A percentile compares a stretch with the other conserved stretches of the same genome.
phyloP scores from a whole-genome alignment of 2,888 invertebrate genomes.

The Eucera pruinosa region DNA sequence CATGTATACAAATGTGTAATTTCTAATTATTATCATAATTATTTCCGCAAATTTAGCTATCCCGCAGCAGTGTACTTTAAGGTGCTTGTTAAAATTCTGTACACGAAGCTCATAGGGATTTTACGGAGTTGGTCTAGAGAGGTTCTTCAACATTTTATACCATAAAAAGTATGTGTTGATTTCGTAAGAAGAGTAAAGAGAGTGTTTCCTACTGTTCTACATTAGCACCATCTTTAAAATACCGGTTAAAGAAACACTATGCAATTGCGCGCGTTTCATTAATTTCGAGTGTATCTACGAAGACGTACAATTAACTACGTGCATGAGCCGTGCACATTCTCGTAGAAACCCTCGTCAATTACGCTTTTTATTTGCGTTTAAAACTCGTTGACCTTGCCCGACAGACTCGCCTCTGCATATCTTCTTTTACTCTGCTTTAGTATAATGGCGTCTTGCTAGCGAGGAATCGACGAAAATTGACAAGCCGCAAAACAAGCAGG shows the following conservation, averaged over 20 bases:
- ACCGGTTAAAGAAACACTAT: conserved; percentile 42
- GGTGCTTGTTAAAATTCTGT: too few relatives aligned
- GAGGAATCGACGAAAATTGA: conserved; percentile 49
- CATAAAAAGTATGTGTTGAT: too few relatives aligned
- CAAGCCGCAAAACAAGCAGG: conserved; percentile 3
- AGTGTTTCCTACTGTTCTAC: too few relatives aligned
- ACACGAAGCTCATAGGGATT: too few relatives aligned
- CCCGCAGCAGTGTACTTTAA: too few relatives aligned
- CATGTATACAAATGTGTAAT: too few relatives aligned
- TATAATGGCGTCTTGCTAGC: conserved; percentile 32
- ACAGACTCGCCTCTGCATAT: conserved; percentile 41
- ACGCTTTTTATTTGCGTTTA: conserved; percentile 53
- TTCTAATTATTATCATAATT: too few relatives aligned
- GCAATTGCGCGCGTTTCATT: conserved; percentile 47
- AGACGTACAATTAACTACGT: conserved; percentile 50
- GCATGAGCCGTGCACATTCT: conserved; percentile 21
- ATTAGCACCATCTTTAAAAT: too few relatives aligned
- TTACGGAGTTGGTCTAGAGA: too few relatives aligned
- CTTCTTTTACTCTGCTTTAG: conserved; percentile 23
- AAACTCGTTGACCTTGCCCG: conserved; percentile 61
- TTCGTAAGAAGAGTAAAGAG: too few relatives aligned
- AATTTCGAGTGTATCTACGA: conserved; percentile 54
- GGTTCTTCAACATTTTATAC: too few relatives aligned
- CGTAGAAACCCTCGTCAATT: conserved; percentile 51
- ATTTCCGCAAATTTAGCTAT: too few relatives aligned